These are phyloP conservation scores for Trichacis sp. DNA, from an alignment of 2,888 invertebrate species.

Conservation along the genomic window DNA sequence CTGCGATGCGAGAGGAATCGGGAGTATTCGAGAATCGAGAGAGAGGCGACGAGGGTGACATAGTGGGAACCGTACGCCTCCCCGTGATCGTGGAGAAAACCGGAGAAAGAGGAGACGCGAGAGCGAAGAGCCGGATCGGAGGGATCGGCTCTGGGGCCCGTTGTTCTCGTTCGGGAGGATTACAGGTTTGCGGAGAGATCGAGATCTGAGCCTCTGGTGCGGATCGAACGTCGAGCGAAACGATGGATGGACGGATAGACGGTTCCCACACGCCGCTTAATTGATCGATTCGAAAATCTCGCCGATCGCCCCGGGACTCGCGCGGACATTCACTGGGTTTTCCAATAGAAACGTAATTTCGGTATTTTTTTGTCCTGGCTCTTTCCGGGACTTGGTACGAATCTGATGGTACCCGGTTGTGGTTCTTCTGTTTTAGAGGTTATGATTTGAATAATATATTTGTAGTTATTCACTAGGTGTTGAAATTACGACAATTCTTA, in stretches of 20 bases:
- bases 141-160: constrained; percentile 33
- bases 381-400: no score
- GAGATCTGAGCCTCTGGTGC: constrained; percentile 63
- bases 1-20: constrained; percentile 37
- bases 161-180: constrained; percentile 57
- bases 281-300: constrained; percentile 69
- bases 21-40: constrained; percentile 25
- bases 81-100: constrained; percentile 45
- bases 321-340: constrained; percentile 54
- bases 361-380: no score
- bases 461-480: no score
- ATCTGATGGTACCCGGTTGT: no score
- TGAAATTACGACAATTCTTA: no score
- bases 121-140: constrained; percentile 29
- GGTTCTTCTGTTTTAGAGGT: no score
- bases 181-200: constrained; percentile 69
- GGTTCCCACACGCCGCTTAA: constrained; percentile 69
- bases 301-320: constrained; percentile 64
- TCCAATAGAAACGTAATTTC: no score
- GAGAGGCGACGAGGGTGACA: constrained; percentile 34
- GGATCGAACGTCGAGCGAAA: constrained; percentile 55
- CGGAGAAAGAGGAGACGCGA: constrained; percentile 32
- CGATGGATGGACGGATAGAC: constrained; percentile 54
- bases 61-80: constrained; percentile 41
- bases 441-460: no score